phyloP scores from a whole-genome alignment of 2,888 invertebrate genomes.

The Thumatha senex region DNA sequence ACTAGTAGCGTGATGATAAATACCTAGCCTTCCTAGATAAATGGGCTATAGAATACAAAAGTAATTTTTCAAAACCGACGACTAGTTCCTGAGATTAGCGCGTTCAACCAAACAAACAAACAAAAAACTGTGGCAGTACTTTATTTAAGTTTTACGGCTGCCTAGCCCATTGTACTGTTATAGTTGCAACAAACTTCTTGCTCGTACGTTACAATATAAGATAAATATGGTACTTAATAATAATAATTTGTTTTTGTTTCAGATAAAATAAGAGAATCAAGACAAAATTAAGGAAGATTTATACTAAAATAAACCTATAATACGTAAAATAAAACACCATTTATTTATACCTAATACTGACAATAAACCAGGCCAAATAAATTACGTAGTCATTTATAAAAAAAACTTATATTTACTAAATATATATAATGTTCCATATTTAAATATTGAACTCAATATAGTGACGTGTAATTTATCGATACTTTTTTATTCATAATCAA shows the following conservation, averaged over 20 bases:
- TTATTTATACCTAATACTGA: slow-evolving; percentile 16
- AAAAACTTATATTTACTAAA: slow-evolving; percentile 21
- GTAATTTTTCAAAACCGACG: too few relatives aligned
- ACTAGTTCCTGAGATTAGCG: too few relatives aligned
- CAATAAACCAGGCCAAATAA: slow-evolving; percentile 36
- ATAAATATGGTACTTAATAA: too few relatives aligned
- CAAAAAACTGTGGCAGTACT: too few relatives aligned
- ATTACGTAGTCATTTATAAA: slow-evolving; percentile 4
- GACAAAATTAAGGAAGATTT: slow-evolving; percentile 8
- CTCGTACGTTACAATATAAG: too few relatives aligned
- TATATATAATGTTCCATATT: slow-evolving; percentile 3
- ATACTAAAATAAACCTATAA: slow-evolving; percentile 17
- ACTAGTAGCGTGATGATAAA: too few relatives aligned
- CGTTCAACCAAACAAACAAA: too few relatives aligned
- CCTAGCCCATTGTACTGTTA: too few relatives aligned
- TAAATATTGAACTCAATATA: slow-evolving; percentile 10
- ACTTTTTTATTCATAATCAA: slow-evolving; percentile 5
- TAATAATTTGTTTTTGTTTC: slow-evolving; percentile 54
- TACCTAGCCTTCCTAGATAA: too few relatives aligned
- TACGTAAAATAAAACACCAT: slow-evolving; percentile 17
- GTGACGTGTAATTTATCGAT: slow-evolving; percentile 17
- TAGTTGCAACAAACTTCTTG: too few relatives aligned
- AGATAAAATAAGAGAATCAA: slow-evolving; percentile 52
- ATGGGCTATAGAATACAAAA: too few relatives aligned
- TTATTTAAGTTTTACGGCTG: too few relatives aligned